A percentile compares a stretch with the other conserved stretches of the same genome.
Evolutionary conservation across 2,113 vertebrate genomes (phyloP).

Genomic region (Ranitomeya variabilis): DNA sequence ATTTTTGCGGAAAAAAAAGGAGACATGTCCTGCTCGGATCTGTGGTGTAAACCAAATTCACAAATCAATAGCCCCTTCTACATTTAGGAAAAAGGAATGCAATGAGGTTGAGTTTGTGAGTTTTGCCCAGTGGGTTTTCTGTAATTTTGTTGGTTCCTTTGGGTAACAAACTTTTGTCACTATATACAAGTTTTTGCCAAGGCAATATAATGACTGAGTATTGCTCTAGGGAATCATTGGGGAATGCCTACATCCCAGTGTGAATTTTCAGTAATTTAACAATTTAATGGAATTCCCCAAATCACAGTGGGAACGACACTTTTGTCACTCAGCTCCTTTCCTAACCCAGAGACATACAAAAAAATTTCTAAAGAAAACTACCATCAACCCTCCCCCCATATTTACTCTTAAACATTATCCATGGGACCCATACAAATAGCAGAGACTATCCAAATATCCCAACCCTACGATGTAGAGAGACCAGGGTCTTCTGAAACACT

Average conservation of each 20-base stretch:
- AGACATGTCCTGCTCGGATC: too few relatives aligned
- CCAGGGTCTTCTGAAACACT: not conserved
- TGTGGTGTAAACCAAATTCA: too few relatives aligned
- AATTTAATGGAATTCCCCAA: constrained; percentile 21
- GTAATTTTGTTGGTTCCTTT: too few relatives aligned
- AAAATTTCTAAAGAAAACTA: constrained; percentile 5
- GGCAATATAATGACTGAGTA: too few relatives aligned
- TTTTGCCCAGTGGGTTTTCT: too few relatives aligned
- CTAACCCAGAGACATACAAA: not conserved
- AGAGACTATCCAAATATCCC: constrained; percentile 5
- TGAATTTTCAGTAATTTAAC: not conserved
- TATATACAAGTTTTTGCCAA: too few relatives aligned
- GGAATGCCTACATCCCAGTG: not conserved
- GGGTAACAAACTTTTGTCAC: too few relatives aligned
- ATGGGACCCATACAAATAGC: not conserved
- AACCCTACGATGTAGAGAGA: not conserved
- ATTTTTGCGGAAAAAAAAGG: too few relatives aligned
- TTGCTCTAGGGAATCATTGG: not conserved
- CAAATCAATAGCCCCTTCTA: too few relatives aligned
- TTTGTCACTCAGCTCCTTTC: not conserved
- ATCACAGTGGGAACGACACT: constrained; percentile 4
- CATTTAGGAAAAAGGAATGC: too few relatives aligned
- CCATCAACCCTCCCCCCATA: not conserved
- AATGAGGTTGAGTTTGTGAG: too few relatives aligned
- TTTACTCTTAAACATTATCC: not conserved